A percentile compares a stretch with the other conserved stretches of the same genome.
phyloP scores from a whole-genome alignment of 2,888 invertebrate genomes.

The Dysmachus trigonus region DNA sequence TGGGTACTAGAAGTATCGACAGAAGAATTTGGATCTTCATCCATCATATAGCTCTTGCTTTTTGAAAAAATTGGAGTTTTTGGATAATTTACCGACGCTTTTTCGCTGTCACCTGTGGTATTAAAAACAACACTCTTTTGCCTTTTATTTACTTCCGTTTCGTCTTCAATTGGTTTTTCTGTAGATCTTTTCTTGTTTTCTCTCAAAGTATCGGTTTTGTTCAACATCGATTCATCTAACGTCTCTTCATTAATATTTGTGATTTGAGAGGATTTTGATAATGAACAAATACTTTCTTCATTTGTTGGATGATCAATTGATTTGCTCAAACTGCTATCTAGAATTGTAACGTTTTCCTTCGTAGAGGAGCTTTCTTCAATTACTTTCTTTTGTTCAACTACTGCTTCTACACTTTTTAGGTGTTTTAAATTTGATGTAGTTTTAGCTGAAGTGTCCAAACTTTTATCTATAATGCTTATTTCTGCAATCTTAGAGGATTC shows the following conservation, averaged over 20 bases:
- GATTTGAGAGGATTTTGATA: neutral
- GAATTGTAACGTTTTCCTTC: neutral
- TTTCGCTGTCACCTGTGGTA: constrained; percentile 45
- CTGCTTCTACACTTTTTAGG: neutral
- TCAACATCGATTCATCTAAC: neutral
- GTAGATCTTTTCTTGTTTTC: too few species aligned
- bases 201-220: neutral
- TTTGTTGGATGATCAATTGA: neutral
- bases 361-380: neutral
- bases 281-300: neutral
- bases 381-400: neutral
- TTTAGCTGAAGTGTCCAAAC: neutral
- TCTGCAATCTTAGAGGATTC: neutral
- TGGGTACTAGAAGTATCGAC: neutral
- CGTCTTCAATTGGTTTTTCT: neutral
- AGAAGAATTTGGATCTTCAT: constrained; percentile 43
- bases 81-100: constrained; percentile 53
- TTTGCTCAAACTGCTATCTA: neutral
- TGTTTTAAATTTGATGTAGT: neutral
- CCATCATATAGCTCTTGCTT: constrained; percentile 50
- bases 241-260: neutral
- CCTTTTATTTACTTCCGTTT: neutral
- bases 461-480: neutral
- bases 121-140: constrained; percentile 53
- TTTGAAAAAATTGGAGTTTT: constrained; percentile 55